Conservation (phyloP, 2,113 vertebrate species). For the Dinomys branickii region DNA sequence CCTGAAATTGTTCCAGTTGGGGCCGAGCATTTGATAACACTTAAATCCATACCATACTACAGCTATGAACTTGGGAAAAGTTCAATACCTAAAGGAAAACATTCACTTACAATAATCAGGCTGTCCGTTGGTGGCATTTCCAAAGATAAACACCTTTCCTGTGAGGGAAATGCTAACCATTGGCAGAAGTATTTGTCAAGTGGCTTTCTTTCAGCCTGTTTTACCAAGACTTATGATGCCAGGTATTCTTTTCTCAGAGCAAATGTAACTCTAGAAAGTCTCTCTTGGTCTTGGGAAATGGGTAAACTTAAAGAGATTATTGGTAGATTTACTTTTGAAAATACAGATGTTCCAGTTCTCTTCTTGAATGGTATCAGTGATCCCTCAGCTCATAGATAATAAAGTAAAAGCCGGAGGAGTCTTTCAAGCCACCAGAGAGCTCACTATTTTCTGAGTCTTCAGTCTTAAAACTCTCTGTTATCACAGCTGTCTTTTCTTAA, state of each 20-base stretch:
- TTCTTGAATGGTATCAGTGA: background rate
- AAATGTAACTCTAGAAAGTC: background rate
- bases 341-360: background rate
- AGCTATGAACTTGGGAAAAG: background rate
- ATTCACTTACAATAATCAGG: background rate
- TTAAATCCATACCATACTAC: background rate
- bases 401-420: background rate
- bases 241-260: background rate
- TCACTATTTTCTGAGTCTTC: background rate
- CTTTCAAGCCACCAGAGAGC: background rate
- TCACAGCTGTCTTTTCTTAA: background rate
- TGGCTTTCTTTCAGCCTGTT: background rate
- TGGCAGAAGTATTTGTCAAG: background rate
- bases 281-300: background rate
- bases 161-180: background rate
- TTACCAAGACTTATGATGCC: background rate
- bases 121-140: background rate
- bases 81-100: background rate
- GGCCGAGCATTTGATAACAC: background rate
- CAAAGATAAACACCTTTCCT: background rate
- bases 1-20: background rate
- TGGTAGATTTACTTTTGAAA: background rate
- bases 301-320: background rate
- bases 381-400: background rate
- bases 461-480: background rate